Conservation (phyloP, 2,797 vertebrate genomes). For the Linurgus olivaceus region DNA sequence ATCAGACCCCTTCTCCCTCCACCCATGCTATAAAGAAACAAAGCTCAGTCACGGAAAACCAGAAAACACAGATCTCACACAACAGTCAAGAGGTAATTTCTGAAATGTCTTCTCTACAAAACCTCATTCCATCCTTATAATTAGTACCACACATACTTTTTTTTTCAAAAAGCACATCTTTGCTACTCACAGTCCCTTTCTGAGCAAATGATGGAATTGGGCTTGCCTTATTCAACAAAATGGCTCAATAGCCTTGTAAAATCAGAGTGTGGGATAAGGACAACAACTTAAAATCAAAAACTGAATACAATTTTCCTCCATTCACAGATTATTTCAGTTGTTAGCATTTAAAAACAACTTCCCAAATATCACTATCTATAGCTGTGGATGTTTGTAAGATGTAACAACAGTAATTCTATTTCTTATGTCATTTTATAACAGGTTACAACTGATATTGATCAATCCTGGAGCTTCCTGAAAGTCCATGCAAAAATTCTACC, state of each 20-base stretch:
- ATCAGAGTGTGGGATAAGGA: not conserved
- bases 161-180: not conserved
- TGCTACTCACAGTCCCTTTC: not conserved
- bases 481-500: not conserved
- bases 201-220: not conserved
- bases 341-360: not conserved
- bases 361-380: not conserved
- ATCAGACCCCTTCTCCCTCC: not conserved
- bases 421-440: not conserved
- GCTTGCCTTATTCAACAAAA: not conserved
- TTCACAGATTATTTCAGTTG: not conserved
- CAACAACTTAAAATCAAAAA: not conserved
- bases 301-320: not conserved
- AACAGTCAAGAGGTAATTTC: not conserved
- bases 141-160: not conserved
- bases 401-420: not conserved
- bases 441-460: not conserved
- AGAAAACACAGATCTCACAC: not conserved
- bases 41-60: not conserved
- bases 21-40: not conserved
- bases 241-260: not conserved
- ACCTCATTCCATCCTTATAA: not conserved
- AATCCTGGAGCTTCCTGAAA: not conserved
- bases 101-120: not conserved
- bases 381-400: fast-evolving